Base-by-base conservation (phyloP, 2,113 vertebrate species). In the Chionis minor region DNA sequence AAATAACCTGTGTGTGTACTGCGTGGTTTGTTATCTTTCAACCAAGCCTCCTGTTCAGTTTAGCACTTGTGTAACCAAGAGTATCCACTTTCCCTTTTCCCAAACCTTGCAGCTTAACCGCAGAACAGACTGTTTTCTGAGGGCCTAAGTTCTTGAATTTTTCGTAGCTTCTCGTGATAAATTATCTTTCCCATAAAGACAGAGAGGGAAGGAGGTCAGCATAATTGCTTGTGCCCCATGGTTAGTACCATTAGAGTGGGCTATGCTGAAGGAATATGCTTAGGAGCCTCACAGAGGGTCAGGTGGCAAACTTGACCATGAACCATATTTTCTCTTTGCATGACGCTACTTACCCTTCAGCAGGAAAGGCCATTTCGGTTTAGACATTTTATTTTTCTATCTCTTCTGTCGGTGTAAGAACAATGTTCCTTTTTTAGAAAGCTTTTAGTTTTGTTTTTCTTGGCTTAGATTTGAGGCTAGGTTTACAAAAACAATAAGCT, bases 401-500 rank as follows among this genome's bases (percentile, higher is more conserved):
- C 59, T 89, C 28, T 91, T 90, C 51, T 86, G 14, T 75, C 1
- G 4, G 20, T 72, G 22, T 77, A 86, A 92, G 81, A 81, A 66
- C 32, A 72, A 56, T 35, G 13, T 72, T 73, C 49, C 17, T 49
- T 86, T 94, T 92, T 89, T 71, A 79, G 90, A 96, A 96, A 80
- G 61, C 52, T 92, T 89, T 92, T 82, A 58, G 33, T 86, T 93
- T 73, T 94, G 54, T 91, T 94, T 96, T 92, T 81, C 59, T 91
- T 97, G 93, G 93, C 93, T 94, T 91, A 80, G 47, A 52, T 73
- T 73, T 82, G 67, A 82, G 8, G 30, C 81, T 96, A 94, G 51
- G 63, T 94, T 97, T 91, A 92, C 75, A 96, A 92, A 96, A 96
- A 85, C 88, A 96, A 92, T 92, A 94, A 93, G 78, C 84, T 95